These are phyloP conservation scores for Pheosia gnoma DNA, from an alignment of 2,888 invertebrate species.

Conservation along the genomic window DNA sequence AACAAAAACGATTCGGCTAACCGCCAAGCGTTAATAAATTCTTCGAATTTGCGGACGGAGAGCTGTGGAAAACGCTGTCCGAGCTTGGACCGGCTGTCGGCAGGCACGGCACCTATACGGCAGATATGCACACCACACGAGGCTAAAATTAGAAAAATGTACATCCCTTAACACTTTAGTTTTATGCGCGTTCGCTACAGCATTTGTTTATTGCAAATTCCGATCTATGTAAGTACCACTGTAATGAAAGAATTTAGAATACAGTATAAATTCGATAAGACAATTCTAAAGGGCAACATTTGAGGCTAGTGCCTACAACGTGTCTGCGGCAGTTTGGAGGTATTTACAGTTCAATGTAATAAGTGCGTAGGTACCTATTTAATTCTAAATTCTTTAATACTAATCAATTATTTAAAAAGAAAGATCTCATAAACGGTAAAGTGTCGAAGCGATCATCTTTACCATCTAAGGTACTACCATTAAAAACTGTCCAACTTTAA, in stretches of 20 bases:
- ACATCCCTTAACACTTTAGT: slow-evolving; percentile 17
- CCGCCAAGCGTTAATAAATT: slow-evolving; percentile 81
- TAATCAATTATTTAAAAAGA: background rate
- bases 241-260: no score
- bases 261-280: no score
- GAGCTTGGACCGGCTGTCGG: slow-evolving; percentile 48
- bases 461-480: slow-evolving; percentile 45
- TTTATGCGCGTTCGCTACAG: slow-evolving; percentile 7
- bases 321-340: no score
- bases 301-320: no score
- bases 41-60: slow-evolving; percentile 68
- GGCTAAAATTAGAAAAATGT: slow-evolving; percentile 27
- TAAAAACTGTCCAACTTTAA: slow-evolving; percentile 63
- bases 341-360: no score
- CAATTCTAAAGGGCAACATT: no score
- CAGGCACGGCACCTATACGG: slow-evolving; percentile 28
- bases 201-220: slow-evolving; percentile 1
- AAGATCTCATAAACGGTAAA: background rate
- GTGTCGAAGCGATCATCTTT: slow-evolving; percentile 34
- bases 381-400: no score
- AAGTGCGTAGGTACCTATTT: no score
- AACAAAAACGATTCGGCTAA: slow-evolving; percentile 73
- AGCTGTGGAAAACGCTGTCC: slow-evolving; percentile 55
- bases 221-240: background rate
- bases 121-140: slow-evolving; percentile 26